A percentile compares a stretch with the other conserved stretches of the same genome.
These are phyloP conservation scores for Myripristis murdjan DNA, from an alignment of 2,797 vertebrate species.

Conservation along the genomic window DNA sequence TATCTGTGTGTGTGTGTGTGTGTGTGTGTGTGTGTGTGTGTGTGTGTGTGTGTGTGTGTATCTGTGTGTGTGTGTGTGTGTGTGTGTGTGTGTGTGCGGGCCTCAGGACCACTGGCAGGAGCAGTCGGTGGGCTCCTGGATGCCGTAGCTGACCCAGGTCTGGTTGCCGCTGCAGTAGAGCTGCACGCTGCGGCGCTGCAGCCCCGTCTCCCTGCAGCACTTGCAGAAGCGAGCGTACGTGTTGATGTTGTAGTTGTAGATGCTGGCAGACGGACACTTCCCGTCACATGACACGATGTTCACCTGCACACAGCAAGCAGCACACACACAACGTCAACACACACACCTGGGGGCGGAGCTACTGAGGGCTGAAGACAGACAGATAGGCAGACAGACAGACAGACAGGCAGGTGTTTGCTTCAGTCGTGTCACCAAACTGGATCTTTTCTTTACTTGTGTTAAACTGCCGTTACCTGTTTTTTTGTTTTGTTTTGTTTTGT, in stretches of 20 bases:
- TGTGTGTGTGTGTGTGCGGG: too few relatives aligned
- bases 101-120: conserved; percentile 99
- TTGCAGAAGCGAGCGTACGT: conserved; percentile 97
- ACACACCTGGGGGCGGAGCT: too few relatives aligned
- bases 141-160: conserved; percentile 95
- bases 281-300: conserved; percentile 98
- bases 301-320: conserved; percentile 83
- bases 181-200: conserved; percentile 93
- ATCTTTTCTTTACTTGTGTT: too few relatives aligned
- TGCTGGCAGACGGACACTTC: conserved; percentile 97
- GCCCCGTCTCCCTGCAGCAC: conserved; percentile 95
- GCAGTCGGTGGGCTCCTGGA: conserved; percentile 98
- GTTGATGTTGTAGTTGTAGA: conserved; percentile 99
- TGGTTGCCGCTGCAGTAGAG: conserved; percentile 95
- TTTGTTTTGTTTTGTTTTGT: too few relatives aligned
- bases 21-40: conserved; percentile 8
- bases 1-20: conserved; percentile 11
- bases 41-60: too few relatives aligned
- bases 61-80: too few relatives aligned
- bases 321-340: too few relatives aligned
- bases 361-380: too few relatives aligned
- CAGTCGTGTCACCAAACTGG: too few relatives aligned
- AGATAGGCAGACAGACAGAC: too few relatives aligned
- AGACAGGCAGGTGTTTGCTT: too few relatives aligned
- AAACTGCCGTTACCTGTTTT: too few relatives aligned